phyloP scores from a whole-genome alignment of 2,888 invertebrate genomes.

The Neuroscelio doddi region DNA sequence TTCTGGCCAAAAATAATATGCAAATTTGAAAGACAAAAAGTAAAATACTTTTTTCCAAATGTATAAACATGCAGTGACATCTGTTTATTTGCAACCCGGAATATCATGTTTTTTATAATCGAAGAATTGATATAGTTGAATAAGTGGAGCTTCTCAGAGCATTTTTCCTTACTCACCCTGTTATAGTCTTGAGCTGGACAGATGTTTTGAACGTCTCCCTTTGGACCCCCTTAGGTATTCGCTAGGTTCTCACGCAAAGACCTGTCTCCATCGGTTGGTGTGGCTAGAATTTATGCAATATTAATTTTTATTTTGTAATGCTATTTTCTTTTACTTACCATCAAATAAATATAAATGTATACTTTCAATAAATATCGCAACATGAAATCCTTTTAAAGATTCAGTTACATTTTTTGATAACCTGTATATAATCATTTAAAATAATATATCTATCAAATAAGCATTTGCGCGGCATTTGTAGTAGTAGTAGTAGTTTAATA shows the following conservation, averaged over 20 bases:
- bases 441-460: too few relatives aligned
- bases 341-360: too few relatives aligned
- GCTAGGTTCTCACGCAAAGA: constrained; percentile 35
- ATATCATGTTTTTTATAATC: constrained; percentile 8
- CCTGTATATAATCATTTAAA: too few relatives aligned
- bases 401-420: too few relatives aligned
- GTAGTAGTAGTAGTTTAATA: too few relatives aligned
- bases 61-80: not conserved
- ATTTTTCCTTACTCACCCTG: constrained; percentile 27
- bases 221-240: constrained; percentile 26
- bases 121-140: constrained; percentile 3
- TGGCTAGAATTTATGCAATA: constrained; percentile 26
- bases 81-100: constrained; percentile 22
- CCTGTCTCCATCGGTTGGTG: constrained; percentile 32
- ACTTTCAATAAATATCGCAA: too few relatives aligned
- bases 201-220: constrained; percentile 40
- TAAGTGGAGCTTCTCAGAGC: constrained; percentile 11
- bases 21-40: not conserved
- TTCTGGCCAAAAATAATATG: too few relatives aligned
- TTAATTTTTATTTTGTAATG: constrained; percentile 23
- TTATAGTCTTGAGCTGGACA: constrained; percentile 42
- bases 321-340: too few relatives aligned
- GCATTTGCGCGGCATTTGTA: too few relatives aligned
- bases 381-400: too few relatives aligned
- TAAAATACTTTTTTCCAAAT: too few relatives aligned